Percentiles rank a stretch among this genome's conserved stretches.
Evolutionary conservation across 2,113 vertebrate species (phyloP).

Genomic region (Suncus etruscus): DNA sequence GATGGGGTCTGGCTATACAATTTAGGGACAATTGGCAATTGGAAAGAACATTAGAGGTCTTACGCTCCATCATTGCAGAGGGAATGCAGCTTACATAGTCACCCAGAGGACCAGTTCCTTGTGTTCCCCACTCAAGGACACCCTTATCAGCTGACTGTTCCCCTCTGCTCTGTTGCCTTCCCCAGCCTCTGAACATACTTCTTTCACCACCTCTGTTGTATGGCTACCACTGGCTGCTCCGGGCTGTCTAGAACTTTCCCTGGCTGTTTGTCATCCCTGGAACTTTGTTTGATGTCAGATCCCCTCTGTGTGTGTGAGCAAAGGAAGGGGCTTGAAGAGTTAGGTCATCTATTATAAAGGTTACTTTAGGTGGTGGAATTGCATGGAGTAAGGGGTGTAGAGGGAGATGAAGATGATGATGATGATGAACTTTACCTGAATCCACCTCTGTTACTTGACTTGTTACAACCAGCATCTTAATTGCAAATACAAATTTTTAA

Average conservation of each 20-base stretch:
- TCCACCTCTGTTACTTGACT: background rate
- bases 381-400: background rate
- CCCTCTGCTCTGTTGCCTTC: background rate
- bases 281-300: background rate
- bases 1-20: background rate
- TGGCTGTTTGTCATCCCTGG: background rate
- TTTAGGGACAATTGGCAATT: background rate
- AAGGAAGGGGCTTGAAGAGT: slow-evolving; percentile 19
- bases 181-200: background rate
- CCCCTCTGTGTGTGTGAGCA: background rate
- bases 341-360: background rate
- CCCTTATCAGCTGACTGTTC: background rate
- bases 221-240: background rate
- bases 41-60: background rate
- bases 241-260: background rate
- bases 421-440: background rate
- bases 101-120: too few species aligned
- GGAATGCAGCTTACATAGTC: background rate
- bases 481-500: background rate
- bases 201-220: accelerated
- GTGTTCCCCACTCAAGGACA: background rate
- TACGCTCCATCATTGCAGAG: background rate
- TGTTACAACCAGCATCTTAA: slow-evolving; percentile 50
- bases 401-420: background rate
- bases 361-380: background rate